These are phyloP conservation scores for Neocrepidodera transversa DNA, from an alignment of 2,888 invertebrate species.

Conservation along the genomic window DNA sequence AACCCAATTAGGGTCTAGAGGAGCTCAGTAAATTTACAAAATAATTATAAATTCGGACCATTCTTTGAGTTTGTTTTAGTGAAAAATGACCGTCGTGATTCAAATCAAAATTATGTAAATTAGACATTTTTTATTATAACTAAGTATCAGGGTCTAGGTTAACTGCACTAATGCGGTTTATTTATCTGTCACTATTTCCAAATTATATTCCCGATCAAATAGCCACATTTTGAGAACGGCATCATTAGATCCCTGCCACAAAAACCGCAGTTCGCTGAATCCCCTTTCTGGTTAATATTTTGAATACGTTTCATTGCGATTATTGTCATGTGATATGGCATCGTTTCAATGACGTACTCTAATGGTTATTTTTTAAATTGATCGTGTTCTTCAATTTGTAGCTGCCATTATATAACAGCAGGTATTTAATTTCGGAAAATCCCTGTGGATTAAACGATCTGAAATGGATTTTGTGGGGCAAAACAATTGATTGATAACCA, in stretches of 20 bases:
- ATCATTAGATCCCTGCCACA: neutral
- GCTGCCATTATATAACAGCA: slow-evolving; percentile 7
- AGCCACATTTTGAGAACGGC: too few relatives aligned
- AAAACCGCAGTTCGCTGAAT: neutral
- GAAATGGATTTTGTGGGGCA: too few relatives aligned
- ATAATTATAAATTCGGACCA: neutral
- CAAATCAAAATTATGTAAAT: slow-evolving; percentile 36
- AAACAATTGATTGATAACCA: neutral
- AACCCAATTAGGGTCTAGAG: neutral
- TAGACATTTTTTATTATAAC: slow-evolving; percentile 13
- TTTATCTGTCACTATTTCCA: too few relatives aligned
- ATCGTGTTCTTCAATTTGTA: slow-evolving; percentile 12
- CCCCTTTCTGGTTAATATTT: neutral
- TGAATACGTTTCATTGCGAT: neutral
- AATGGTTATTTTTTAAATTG: slow-evolving; percentile 6
- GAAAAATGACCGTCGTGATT: slow-evolving; percentile 25
- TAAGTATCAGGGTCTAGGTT: neutral
- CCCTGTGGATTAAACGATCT: neutral
- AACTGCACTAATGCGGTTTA: neutral
- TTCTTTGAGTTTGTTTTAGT: slow-evolving; percentile 9
- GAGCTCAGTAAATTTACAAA: neutral
- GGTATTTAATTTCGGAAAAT: slow-evolving; percentile 12
- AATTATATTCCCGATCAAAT: too few relatives aligned
- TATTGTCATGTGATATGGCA: slow-evolving; percentile 7
- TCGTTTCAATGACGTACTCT: neutral